A percentile compares a stretch with the other conserved stretches of the same genome.
These are phyloP conservation scores for Henricia sp. DNA, from an alignment of 53 echinoderm and acorn worm genomes.

Conservation along the genomic window DNA sequence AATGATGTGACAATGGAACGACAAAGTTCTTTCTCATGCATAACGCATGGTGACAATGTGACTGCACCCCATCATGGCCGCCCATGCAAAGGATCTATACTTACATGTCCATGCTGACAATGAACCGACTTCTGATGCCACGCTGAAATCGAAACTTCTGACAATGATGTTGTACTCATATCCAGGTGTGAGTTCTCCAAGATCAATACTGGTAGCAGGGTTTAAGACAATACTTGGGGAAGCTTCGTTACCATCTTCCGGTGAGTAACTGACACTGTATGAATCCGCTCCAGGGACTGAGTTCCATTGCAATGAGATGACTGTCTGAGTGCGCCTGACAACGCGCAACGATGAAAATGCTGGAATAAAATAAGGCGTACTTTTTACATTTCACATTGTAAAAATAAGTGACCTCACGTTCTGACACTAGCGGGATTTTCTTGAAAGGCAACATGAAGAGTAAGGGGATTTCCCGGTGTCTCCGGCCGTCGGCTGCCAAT, in stretches of 20 bases:
- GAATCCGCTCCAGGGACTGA: neutral
- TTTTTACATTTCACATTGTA: no score
- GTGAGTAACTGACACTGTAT: conserved; percentile 9
- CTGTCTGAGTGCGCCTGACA: neutral
- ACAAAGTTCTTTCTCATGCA: no score
- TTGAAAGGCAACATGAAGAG: no score
- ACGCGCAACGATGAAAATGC: neutral
- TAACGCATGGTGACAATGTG: no score
- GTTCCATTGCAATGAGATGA: neutral
- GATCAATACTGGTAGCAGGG: neutral
- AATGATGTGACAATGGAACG: neutral
- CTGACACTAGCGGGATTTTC: no score
- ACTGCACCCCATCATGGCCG: no score
- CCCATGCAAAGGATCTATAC: no score
- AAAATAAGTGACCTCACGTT: no score
- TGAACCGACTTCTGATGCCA: neutral
- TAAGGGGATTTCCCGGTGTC: no score
- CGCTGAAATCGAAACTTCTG: no score
- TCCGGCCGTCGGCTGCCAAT: no score
- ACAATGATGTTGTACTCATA: conserved; percentile 7
- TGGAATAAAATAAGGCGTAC: no score
- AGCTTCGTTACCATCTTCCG: conserved; percentile 22
- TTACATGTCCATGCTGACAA: conserved; percentile 25
- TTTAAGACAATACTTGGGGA: neutral
- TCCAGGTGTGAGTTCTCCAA: conserved; percentile 13